phyloP scores from a whole-genome alignment of 2,888 invertebrate species.

The Anodontia alba region DNA sequence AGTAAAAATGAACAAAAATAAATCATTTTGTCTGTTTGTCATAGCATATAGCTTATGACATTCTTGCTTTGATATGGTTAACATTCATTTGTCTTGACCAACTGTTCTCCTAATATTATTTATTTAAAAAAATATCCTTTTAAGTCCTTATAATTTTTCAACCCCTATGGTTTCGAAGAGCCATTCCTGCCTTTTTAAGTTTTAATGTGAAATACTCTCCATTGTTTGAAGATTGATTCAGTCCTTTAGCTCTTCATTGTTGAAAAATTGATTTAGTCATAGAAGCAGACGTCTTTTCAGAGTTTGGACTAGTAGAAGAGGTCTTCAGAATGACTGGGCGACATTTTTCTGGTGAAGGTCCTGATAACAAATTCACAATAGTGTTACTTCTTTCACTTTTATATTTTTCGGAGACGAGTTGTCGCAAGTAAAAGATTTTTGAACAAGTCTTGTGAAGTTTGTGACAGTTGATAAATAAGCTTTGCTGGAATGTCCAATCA shows the following conservation, averaged over 20 bases:
- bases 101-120: neutral
- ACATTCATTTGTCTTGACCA: neutral
- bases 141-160: neutral
- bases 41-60: neutral
- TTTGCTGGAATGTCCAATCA: slow-evolving; percentile 14
- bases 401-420: slow-evolving; percentile 19
- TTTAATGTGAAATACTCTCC: slow-evolving; percentile 17
- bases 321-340: slow-evolving; percentile 35
- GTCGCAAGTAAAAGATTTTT: slow-evolving; percentile 10
- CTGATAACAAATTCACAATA: slow-evolving; percentile 10
- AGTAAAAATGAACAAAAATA: neutral
- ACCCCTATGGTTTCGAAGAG: slow-evolving; percentile 7
- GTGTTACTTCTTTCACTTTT: slow-evolving; percentile 11
- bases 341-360: slow-evolving; percentile 36
- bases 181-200: neutral
- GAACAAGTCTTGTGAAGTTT: slow-evolving; percentile 13
- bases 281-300: slow-evolving; percentile 25
- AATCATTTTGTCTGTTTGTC: neutral
- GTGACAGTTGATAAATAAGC: slow-evolving; percentile 26
- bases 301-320: slow-evolving; percentile 26
- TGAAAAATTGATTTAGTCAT: slow-evolving; percentile 33
- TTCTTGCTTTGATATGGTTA: neutral
- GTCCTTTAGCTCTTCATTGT: slow-evolving; percentile 34
- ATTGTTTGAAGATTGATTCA: slow-evolving; percentile 41
- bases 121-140: neutral